These are phyloP conservation scores for Condylura cristata DNA, from an alignment of 2,113 vertebrate genomes.

Conservation along the genomic window DNA sequence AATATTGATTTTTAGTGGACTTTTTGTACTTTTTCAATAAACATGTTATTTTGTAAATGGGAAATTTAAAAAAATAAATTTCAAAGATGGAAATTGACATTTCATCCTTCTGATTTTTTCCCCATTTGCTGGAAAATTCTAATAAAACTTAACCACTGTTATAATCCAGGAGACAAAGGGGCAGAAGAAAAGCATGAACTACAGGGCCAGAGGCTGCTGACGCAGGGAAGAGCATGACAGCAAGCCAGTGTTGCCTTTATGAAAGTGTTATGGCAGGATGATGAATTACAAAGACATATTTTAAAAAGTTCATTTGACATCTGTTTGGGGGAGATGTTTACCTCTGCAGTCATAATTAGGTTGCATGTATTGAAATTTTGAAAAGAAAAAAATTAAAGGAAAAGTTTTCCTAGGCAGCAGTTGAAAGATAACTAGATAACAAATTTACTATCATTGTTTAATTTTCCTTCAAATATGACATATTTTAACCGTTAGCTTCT, in stretches of 20 bases:
- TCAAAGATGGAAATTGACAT: background rate
- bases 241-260: background rate
- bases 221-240: background rate
- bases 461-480: conserved; percentile 19
- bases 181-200: background rate
- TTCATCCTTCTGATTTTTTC: background rate
- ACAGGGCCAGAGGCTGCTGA: background rate
- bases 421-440: background rate
- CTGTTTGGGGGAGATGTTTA: conserved; percentile 36
- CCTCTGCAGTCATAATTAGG: conserved; percentile 6
- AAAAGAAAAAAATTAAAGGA: background rate
- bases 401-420: background rate
- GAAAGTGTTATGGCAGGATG: background rate
- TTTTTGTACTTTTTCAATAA: background rate
- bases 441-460: background rate
- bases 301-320: conserved; percentile 44
- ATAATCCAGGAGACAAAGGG: background rate
- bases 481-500: background rate
- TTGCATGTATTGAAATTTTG: conserved; percentile 31
- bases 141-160: background rate
- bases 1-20: background rate
- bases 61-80: background rate
- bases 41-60: background rate
- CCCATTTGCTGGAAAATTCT: background rate
- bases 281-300: conserved; percentile 4